These are phyloP conservation scores for Tachypleus tridentatus DNA, from an alignment of 1,140 invertebrate genomes.

Conservation along the genomic window DNA sequence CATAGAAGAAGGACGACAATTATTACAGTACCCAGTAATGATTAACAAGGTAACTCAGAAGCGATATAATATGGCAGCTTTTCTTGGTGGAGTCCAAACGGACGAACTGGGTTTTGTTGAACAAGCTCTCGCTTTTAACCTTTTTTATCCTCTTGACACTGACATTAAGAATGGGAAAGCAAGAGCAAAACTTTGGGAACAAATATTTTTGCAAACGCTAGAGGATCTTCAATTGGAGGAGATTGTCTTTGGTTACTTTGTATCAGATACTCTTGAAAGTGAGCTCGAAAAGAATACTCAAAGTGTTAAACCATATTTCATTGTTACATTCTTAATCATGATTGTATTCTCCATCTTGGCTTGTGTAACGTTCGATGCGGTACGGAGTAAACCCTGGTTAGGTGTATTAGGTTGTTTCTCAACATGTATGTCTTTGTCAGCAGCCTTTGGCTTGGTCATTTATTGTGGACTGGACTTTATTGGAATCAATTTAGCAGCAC, in stretches of 20 bases:
- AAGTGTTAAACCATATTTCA: constrained; percentile 76
- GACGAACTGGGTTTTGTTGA: constrained; percentile 55
- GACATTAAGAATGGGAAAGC: constrained; percentile 60
- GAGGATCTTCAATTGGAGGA: constrained; percentile 59
- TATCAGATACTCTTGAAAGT: constrained; percentile 71
- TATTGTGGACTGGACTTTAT: constrained; percentile 86
- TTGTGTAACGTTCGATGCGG: constrained; percentile 71
- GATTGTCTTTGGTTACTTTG: constrained; percentile 67
- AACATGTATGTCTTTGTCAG: constrained; percentile 72
- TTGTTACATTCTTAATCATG: constrained; percentile 75
- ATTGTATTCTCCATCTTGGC: constrained; percentile 54
- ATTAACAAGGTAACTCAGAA: constrained; percentile 75
- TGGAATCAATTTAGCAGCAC: constrained; percentile 84
- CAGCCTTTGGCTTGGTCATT: constrained; percentile 80
- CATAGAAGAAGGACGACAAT: constrained; percentile 56
- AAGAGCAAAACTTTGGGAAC: constrained; percentile 63
- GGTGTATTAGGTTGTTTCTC: constrained; percentile 84
- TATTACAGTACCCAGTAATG: constrained; percentile 75
- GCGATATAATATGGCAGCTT: constrained; percentile 68
- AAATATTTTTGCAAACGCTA: constrained; percentile 40
- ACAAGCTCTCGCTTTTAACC: constrained; percentile 63
- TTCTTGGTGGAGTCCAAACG: constrained; percentile 65
- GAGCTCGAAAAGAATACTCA: constrained; percentile 80
- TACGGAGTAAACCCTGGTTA: constrained; percentile 77
- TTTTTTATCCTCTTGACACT: constrained; percentile 72